A percentile compares a stretch with the other conserved stretches of the same genome.
Conservation (phyloP, 2,113 vertebrate genomes). For the Halichoeres trimaculatus region DNA sequence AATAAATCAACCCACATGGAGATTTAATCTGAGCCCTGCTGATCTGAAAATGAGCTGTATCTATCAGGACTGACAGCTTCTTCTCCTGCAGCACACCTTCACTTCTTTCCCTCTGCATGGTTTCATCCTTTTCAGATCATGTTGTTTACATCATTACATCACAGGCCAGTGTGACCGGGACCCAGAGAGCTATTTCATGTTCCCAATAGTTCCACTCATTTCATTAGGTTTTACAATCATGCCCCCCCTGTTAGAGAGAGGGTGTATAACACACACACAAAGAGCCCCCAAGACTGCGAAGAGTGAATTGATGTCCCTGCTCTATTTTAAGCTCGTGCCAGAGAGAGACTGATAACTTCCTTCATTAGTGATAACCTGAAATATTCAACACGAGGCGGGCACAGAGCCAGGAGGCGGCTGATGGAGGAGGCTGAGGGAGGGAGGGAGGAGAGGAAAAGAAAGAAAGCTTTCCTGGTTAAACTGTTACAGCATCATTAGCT, state of each 20-base stretch:
- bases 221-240: constrained; percentile 1
- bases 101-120: background rate
- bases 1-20: constrained; percentile 1
- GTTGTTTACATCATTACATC: background rate
- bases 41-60: constrained; percentile 13
- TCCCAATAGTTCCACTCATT: constrained; percentile 12
- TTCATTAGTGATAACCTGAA: constrained; percentile 62
- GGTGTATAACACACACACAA: background rate
- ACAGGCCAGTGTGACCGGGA: background rate
- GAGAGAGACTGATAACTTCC: constrained; percentile 59
- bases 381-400: constrained; percentile 63
- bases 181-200: constrained; percentile 2
- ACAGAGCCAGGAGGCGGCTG: constrained; percentile 18
- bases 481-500: constrained; percentile 16
- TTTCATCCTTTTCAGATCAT: constrained; percentile 10
- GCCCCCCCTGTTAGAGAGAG: constrained; percentile 12
- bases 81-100: constrained; percentile 15
- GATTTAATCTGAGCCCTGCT: constrained; percentile 8
- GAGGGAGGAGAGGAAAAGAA: background rate
- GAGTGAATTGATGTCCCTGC: constrained; percentile 46
- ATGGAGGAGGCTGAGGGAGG: background rate
- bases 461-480: constrained; percentile 10
- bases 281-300: constrained; percentile 13
- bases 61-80: background rate
- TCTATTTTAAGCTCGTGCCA: constrained; percentile 61